Evolutionary conservation across 2,113 vertebrate genomes (phyloP), one percentile per base, ranked within the genome.

Genomic region (Chaetura pelagica): DNA sequence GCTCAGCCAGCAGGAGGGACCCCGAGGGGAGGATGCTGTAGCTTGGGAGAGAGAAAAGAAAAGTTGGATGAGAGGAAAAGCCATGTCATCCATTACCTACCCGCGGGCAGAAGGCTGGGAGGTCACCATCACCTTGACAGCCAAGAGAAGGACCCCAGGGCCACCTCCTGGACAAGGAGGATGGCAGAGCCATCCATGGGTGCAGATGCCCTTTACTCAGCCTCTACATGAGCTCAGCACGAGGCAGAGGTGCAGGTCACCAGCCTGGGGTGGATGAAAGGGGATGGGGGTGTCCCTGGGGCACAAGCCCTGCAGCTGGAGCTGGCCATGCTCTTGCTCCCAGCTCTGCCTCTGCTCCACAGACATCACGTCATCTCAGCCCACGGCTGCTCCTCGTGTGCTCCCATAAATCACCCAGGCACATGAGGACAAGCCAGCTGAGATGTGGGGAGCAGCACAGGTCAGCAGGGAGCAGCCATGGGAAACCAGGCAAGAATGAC

Each of bases 1-100:
- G 97, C 92, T 98, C 89, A 0, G 96, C 91, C 97, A 99, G 98
- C 64, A 29, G 98, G 73, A 99, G 98, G 71, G 99, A 99, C 75
- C 99, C 99, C 1, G 98, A 98, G 0, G 98, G 98, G 54, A 99
- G 98, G 71, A 99, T 63, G 1, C 93, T 97, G 92, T 98, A 97
- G 96, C 99, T 99, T 95, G 23, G 18, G 8, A 91, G 38, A 51
- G 8, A 20, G 16, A 27, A 73, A 14, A 82, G 80, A 10, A 62
- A 29, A 59, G 26, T 16, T 66, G 51, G 30, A 15, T 40, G 51
- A 35, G 16, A 76, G 8, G 49, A 77, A 46, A 11, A 78, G 40
- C 57, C 18, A 0, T 1, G 15, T 9, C 55, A 21, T 19, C 69
- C 15, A 2, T 51, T 29, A 48, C 8, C 61, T 30, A 29, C 4